Evolutionary conservation across 1,140 invertebrate species (phyloP), one percentile per base, ranked within the genome.

Genomic region (Galendromus occidentalis): DNA sequence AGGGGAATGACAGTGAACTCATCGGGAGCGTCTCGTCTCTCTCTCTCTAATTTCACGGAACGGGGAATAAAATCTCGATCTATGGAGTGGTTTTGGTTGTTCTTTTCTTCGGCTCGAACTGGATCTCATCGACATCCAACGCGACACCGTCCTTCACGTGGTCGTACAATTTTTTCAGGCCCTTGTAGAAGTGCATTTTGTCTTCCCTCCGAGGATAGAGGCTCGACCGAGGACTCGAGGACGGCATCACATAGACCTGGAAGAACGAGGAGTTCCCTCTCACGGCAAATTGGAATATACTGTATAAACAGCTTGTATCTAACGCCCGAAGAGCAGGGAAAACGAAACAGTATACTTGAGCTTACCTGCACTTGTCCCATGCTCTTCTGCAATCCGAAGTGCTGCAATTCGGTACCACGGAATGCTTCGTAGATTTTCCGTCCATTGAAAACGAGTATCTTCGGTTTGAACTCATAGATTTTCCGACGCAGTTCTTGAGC

Each of bases 371-470:
- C 5, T 7, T 20, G 5, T 22, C 45, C 18, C 45, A 47, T 22
- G 17, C 51, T 59, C 25, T 25, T 25, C 33, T 66, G 64, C 9
- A 47, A 17, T 33, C 39, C 44, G 25, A 67, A 17, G 28, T 47
- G 22, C 17, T 17, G 39, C 6, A 66, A 25, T 4, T 59, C 22
- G 17, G 28, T 9, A 41, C 63, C 51, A 59, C 25, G 25, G 22
- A 59, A 59, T 59, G 33, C 14, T 59, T 67, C 14, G 39, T 47
- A 66, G 65, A 67, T 69, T 66, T 95, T 82, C 80, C 96, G 96
- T 7, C 92, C 92, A 81, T 98, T 98, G 75, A 97, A 98, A 22
- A 95, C 92, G 42, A 91, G 92, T 72, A 97, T 91, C 81, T 96
- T 95, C 65, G 92, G 93, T 72, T 85, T 84, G 79, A 86, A 97